These are phyloP conservation scores for Aphidius gifuensis DNA, from an alignment of 1,140 invertebrate genomes.

Conservation along the genomic window DNA sequence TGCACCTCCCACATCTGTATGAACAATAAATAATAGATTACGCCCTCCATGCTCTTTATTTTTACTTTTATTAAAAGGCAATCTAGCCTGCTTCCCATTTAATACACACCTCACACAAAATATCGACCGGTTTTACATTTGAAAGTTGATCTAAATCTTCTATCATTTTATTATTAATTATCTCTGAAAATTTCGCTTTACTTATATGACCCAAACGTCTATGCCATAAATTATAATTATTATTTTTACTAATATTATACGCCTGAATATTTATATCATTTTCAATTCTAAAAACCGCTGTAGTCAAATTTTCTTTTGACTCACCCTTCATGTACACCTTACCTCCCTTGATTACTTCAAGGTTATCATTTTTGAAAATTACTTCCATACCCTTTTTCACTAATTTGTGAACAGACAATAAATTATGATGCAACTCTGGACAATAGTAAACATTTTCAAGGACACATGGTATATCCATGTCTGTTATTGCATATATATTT, in stretches of 20 bases:
- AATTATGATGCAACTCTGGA: not conserved
- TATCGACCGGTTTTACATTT: constrained; percentile 30
- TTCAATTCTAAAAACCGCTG: too few species aligned
- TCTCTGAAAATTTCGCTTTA: constrained; percentile 10
- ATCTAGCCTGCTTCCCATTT: constrained; percentile 46
- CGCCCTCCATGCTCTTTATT: not conserved
- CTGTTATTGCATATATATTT: constrained; percentile 17
- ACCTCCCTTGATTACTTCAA: not conserved
- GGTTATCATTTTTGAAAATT: constrained; percentile 17
- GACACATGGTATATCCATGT: constrained; percentile 26
- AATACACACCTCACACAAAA: constrained; percentile 49
- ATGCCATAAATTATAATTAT: constrained; percentile 12
- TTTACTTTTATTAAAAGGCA: constrained; percentile 22
- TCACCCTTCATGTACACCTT: not conserved
- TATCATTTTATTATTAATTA: constrained; percentile 9
- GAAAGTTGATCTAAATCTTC: constrained; percentile 11
- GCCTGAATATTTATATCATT: too few species aligned
- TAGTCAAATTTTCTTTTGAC: too few species aligned
- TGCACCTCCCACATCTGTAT: constrained; percentile 3
- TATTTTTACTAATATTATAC: not conserved
- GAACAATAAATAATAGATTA: constrained; percentile 8
- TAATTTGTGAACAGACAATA: constrained; percentile 34
- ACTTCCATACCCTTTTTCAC: constrained; percentile 29
- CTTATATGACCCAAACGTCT: constrained; percentile 1
- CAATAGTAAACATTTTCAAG: constrained; percentile 14